Conservation (phyloP, 2,888 invertebrate genomes). For the Drosophila eohydei region DNA sequence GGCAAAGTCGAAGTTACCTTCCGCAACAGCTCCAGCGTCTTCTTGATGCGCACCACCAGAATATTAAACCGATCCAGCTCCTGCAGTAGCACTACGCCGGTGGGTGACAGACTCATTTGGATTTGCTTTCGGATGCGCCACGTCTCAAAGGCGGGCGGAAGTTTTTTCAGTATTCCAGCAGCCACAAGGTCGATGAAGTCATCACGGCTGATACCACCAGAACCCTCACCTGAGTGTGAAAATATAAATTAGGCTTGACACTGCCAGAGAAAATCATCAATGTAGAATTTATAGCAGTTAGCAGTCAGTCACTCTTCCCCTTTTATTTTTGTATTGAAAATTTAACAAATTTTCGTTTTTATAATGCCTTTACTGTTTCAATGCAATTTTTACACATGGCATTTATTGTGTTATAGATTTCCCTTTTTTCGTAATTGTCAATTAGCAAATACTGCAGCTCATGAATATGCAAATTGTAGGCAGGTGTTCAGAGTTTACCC, state of each 20-base stretch:
- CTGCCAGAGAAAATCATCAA: constrained; percentile 33
- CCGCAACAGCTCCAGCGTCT: constrained; percentile 89
- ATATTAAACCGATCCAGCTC: constrained; percentile 95
- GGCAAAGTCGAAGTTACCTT: constrained; percentile 84
- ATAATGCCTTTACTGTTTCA: constrained; percentile 42
- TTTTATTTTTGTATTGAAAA: constrained; percentile 33
- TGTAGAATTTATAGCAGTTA: constrained; percentile 55
- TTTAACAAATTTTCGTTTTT: constrained; percentile 69
- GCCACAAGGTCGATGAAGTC: constrained; percentile 93
- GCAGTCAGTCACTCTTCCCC: constrained; percentile 7
- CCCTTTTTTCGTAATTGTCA: constrained; percentile 59
- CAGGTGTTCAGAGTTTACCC: constrained; percentile 32
- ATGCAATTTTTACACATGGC: constrained; percentile 25
- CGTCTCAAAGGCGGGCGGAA: constrained; percentile 92
- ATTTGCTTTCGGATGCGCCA: constrained; percentile 92
- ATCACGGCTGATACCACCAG: constrained; percentile 92
- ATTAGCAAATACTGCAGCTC: constrained; percentile 77
- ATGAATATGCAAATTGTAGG: constrained; percentile 73
- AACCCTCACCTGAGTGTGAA: constrained; percentile 87
- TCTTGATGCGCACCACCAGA: constrained; percentile 89
- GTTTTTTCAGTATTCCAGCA: constrained; percentile 90
- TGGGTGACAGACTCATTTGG: constrained; percentile 92
- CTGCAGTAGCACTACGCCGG: constrained; percentile 94
- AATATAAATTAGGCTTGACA: constrained; percentile 43
- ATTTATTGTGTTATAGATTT: constrained; percentile 30